phyloP scores from a whole-genome alignment of 2,113 vertebrate genomes.

The Motacilla alba region DNA sequence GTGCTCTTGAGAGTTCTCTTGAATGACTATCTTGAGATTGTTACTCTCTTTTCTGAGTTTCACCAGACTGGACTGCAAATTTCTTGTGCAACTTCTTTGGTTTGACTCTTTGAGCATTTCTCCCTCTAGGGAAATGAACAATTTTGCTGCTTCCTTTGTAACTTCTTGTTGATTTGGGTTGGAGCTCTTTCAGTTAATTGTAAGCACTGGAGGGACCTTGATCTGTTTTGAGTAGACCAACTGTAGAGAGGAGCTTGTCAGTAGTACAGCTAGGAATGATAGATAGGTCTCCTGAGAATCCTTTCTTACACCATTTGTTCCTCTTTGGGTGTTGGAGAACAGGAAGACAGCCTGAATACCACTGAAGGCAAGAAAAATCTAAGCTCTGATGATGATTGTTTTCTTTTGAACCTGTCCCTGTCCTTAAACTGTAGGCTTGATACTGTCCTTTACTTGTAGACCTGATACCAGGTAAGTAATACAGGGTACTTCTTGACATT shows the following conservation, averaged over 20 bases:
- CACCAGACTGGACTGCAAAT: background rate
- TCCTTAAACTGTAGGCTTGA: background rate
- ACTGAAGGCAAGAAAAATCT: background rate
- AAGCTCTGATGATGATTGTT: background rate
- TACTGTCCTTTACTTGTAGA: background rate
- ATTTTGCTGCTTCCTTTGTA: background rate
- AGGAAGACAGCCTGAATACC: background rate
- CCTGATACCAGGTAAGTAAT: background rate
- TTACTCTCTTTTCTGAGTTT: background rate
- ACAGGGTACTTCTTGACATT: background rate
- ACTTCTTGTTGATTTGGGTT: background rate
- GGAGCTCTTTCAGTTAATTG: background rate
- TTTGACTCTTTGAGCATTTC: background rate
- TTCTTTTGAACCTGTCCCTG: background rate
- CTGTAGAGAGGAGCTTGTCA: background rate
- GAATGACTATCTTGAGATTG: background rate
- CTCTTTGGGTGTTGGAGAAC: background rate
- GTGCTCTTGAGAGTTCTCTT: background rate
- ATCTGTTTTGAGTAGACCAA: background rate
- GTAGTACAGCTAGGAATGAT: background rate
- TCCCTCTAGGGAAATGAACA: background rate
- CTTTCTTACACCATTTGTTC: background rate
- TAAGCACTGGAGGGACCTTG: background rate
- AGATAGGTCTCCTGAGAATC: background rate
- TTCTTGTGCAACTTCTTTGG: background rate